Conservation (phyloP, 1,140 invertebrate genomes). For the Homalodisca vitripennis region DNA sequence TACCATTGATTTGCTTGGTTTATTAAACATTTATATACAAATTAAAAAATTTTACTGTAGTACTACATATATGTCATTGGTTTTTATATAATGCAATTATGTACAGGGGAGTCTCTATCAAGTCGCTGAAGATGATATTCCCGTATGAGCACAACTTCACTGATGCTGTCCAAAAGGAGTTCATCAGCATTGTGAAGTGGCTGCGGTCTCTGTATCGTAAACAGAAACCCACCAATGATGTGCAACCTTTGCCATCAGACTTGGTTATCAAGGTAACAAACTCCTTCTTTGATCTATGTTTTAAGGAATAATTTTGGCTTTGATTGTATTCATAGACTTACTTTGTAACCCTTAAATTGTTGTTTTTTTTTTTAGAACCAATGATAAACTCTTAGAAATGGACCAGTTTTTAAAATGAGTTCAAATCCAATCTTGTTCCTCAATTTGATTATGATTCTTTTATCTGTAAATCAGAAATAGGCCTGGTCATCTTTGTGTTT, state of each 20-base stretch:
- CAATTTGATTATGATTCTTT: too few relatives aligned
- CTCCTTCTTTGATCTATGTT: neutral
- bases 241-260: slow-evolving; percentile 73
- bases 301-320: too few relatives aligned
- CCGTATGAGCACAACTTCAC: slow-evolving; percentile 94
- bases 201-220: slow-evolving; percentile 77
- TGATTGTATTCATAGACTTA: too few relatives aligned
- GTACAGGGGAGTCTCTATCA: slow-evolving; percentile 57
- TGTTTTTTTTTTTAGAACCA: neutral
- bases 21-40: too few relatives aligned
- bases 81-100: neutral
- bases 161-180: slow-evolving; percentile 88
- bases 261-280: slow-evolving; percentile 75
- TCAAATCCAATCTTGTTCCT: neutral
- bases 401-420: neutral
- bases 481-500: too few relatives aligned
- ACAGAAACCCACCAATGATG: slow-evolving; percentile 62
- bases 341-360: too few relatives aligned
- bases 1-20: too few relatives aligned
- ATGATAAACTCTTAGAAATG: neutral
- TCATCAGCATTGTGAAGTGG: slow-evolving; percentile 91
- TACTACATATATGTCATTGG: neutral
- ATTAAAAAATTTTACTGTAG: too few relatives aligned
- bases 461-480: too few relatives aligned
- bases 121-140: slow-evolving; percentile 74